Base-by-base conservation (phyloP, 2,797 vertebrate species). In the Enteromius radiatus region DNA sequence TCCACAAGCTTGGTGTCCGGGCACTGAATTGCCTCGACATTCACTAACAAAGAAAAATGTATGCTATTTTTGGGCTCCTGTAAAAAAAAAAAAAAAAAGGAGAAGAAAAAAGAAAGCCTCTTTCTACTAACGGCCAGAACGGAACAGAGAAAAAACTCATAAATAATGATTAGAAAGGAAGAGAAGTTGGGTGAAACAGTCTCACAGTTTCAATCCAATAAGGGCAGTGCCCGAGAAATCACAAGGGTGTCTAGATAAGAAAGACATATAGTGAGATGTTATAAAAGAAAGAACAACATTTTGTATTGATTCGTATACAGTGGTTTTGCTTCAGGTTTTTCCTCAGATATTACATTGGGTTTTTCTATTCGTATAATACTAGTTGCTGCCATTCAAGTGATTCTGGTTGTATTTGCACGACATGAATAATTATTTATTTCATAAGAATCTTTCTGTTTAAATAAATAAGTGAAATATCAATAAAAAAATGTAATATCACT, bases 31-130 rank as follows among this genome's bases (percentile, higher is more conserved):
- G 83, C 84, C 85, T 87, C 82, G 56, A 84, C 85, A n/a, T 75
- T 49, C 76, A 83, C 79, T 88, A 85, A 86, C 76, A 83, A 84
- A 87, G 87, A 88, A 80, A 87, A 88, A 88, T 85, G 79, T 56
- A 36, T 65, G 82, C 84, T 85, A 86, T 88, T 86, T 86, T 86
- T 76, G 74, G 78, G 77, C 76, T 86, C 52, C 73, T 59, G 45
- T 52, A 49, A 81, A 83, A 86, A 85, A 79, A 56, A 21, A 8
- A 6, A 11, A 21, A 75, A 36, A 1, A 19, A 23, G 52, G 3
- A 38, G 15, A 31, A 5, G 4, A 73, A 49, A n/a, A 56, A 75
- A 75, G 21, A 64, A 64, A 43, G 14, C 31, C 61, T 31, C 47
- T 54, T 19, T 63, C 70, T 85, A 76, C 68, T 78, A 87, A 69